phyloP scores from a whole-genome alignment of 2,113 vertebrate genomes.

The Lethenteron reissneri region DNA sequence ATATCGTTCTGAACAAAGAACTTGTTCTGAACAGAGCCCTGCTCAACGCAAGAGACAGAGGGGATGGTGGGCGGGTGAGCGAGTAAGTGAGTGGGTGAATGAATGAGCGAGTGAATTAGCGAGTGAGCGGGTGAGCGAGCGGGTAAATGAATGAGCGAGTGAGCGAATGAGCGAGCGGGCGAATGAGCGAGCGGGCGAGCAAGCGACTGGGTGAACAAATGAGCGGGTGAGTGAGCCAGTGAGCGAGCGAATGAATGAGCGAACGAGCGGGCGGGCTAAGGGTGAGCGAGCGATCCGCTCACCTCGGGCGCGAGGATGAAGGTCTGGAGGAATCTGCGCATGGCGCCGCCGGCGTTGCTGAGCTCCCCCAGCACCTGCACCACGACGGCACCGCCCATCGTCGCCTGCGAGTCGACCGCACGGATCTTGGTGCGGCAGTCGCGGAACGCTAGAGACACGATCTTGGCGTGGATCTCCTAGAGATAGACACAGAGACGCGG shows the following conservation, averaged over 20 bases:
- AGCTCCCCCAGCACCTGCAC: conserved; percentile 96
- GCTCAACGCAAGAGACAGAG: background rate
- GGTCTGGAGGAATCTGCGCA: conserved; percentile 94
- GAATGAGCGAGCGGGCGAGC: too few species aligned
- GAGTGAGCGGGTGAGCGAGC: too few species aligned
- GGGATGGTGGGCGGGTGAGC: too few species aligned
- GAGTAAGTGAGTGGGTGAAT: too few species aligned
- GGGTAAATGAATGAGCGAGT: too few species aligned
- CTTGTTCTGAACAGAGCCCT: conserved; percentile 92
- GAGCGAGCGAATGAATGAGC: conserved; percentile 12
- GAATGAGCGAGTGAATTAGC: too few species aligned
- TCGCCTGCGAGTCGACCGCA: conserved; percentile 84
- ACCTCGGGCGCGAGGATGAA: conserved; percentile 92
- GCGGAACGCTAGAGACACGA: conserved; percentile 78
- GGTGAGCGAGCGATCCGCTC: conserved; percentile 8
- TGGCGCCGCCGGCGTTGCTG: conserved; percentile 86
- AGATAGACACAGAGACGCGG: background rate
- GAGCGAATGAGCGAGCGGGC: too few species aligned
- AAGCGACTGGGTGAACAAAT: too few species aligned
- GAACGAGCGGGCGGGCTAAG: background rate
- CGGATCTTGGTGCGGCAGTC: conserved; percentile 91
- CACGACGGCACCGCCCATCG: conserved; percentile 77
- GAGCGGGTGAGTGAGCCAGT: conserved; percentile 4
- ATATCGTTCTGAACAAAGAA: conserved; percentile 97
- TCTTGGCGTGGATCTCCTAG: conserved; percentile 76